Evolutionary conservation across 64 coral and sea anemone genomes (phyloP), one percentile per base, ranked within the genome.

Genomic region (Montipora efflorescens): DNA sequence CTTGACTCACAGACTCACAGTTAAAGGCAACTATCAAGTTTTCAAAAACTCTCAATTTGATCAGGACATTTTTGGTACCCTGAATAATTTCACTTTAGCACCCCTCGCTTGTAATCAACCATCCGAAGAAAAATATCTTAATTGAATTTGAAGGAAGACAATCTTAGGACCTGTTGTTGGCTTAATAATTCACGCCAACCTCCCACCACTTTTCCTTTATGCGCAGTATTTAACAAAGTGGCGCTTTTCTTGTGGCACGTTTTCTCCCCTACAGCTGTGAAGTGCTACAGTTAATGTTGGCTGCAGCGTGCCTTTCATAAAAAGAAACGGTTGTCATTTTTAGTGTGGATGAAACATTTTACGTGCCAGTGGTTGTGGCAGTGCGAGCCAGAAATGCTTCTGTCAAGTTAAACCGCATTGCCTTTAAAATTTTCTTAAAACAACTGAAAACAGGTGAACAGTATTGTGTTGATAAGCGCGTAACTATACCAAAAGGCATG

Each of bases 71-170:
- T 47, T 51, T 68, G 62, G 44, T 16, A 6, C 7, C 45, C 18
- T 8, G 46, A 85, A 70, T 11, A 14, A 78, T 48, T 78, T 78
- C 46, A 19, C 76, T 19, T 49, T 49, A 78, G 16, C 62, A 4
- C 61, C 11, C 44, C 47, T 85, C 66, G 48, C 70, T 50, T 71
- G 49, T 70, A 50, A 70, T 85, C 70, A 85, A 85, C 10, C 18
- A 82, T 19, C 7, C 14, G 21, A 44, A 45, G 22, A n/a, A 62
- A 51, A 78, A 16, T 49, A 15, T 78, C n/a, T 51, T n/a, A 78
- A 50, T 78, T 46, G 75, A 36, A 12, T 3, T 7, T 28, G 21
- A 74, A 25, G 71, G 23, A 46, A 76, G 28, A 46, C 74, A 76
- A 76, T 46, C 14, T 46, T 67, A n/a, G 13, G 43, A 83, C 80